phyloP scores from a whole-genome alignment of 2,113 vertebrate species.

The Melanotaenia duboulayi region DNA sequence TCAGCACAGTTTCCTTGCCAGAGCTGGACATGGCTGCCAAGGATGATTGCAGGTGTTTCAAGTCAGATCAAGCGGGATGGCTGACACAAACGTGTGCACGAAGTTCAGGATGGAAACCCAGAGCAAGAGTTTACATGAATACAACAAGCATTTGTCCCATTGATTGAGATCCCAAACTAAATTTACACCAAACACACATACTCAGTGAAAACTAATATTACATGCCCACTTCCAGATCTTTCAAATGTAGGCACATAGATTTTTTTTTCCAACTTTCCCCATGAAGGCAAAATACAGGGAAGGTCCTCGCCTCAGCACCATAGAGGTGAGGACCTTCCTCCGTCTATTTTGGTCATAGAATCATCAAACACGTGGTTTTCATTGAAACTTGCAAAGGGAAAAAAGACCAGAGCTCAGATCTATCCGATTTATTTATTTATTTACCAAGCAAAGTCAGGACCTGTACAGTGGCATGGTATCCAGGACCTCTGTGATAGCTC shows the following conservation, averaged over 20 bases:
- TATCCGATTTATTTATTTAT: no score
- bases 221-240: not conserved
- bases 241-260: not conserved
- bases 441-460: not conserved
- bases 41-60: slow-evolving; percentile 8
- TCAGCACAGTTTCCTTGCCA: slow-evolving; percentile 28
- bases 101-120: slow-evolving; percentile 11
- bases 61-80: slow-evolving; percentile 8
- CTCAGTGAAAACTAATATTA: not conserved
- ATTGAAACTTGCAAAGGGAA: not conserved
- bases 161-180: not conserved
- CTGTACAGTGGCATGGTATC: not conserved
- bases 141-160: not conserved
- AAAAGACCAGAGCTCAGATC: not conserved
- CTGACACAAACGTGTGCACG: not conserved
- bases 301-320: no score
- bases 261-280: not conserved
- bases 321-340: no score
- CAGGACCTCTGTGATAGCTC: not conserved
- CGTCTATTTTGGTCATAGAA: slow-evolving; percentile 2
- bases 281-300: not conserved
- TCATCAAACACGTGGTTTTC: slow-evolving; percentile 3
- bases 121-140: slow-evolving; percentile 1
- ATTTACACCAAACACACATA: not conserved
- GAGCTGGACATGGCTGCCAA: slow-evolving; percentile 19